Evolutionary conservation across 2,113 vertebrate species (phyloP).

Genomic region (Saccopteryx leptura): DNA sequence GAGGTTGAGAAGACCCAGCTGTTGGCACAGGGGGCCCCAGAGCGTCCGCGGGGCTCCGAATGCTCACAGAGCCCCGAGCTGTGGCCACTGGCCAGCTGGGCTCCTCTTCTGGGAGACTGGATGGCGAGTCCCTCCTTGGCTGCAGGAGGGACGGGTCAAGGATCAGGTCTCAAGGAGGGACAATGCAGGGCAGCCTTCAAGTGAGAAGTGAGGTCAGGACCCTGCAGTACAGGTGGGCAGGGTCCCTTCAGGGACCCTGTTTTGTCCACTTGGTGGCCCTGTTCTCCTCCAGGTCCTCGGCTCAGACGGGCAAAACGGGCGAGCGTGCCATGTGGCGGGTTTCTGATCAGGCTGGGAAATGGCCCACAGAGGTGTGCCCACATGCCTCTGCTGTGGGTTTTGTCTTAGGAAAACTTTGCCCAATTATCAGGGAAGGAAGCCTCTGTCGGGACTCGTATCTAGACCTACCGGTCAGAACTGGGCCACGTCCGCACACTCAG

Average conservation of each 20-base stretch:
- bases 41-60: not conserved
- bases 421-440: not conserved
- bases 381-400: not conserved
- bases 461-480: not conserved
- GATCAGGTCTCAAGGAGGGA: not conserved
- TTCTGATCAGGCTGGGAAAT: not conserved
- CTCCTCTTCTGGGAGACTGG: not conserved
- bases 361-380: fast-evolving
- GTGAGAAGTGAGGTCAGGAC: not conserved
- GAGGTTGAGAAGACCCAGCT: not conserved
- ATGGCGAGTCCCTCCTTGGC: fast-evolving
- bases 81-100: not conserved
- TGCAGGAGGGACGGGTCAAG: not conserved
- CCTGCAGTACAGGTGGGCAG: not conserved
- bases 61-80: not conserved
- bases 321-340: fast-evolving
- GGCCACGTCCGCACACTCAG: not conserved
- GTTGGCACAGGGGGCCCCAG: not conserved
- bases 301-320: not conserved
- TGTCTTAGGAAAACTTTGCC: not conserved
- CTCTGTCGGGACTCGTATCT: not conserved
- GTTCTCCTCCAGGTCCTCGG: not conserved
- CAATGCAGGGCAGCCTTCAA: not conserved
- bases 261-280: not conserved
- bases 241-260: not conserved